Base-by-base conservation (phyloP, 2,888 invertebrate species). In the Tolmerus cingulatus region DNA sequence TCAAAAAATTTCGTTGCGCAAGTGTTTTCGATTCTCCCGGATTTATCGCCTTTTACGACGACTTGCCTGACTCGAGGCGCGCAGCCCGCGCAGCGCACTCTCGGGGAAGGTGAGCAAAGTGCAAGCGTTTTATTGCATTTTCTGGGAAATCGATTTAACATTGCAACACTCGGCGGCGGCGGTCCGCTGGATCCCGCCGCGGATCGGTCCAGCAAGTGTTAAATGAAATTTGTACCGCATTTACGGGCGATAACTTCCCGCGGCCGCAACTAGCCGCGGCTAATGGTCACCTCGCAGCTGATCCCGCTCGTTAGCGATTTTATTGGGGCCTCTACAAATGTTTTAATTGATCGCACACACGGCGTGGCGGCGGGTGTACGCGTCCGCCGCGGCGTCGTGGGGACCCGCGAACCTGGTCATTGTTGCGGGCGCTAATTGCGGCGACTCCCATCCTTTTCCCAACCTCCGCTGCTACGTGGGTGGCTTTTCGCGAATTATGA, bases 41-140 rank as follows among this genome's bases (percentile, higher is more conserved):
- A 85, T 85, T 85, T 85, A 85, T 85, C 85, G 85, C 85, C 85
- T 85, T 85, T 85, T 85, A 85, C 85, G 85, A 85, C 85, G 85
- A 85, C 74, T 85, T 85, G 30, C 85, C 85, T 85, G 85, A 85
- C 85, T 85, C 14, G 74, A 85, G 85, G 85, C 85, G 74, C 74
- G 16, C 85, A 85, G 74, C 43, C 43, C 27, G 85, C 66, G 55
- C 55, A n/a, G 19, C 74, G 74, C 85, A 74, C 85, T 74, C 85
- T 74, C 74, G 43, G 85, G 23, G 74, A 85, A 85, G 85, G 85
- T 85, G 85, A 85, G 85, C 85, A 85, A 74, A 85, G 85, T 85
- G 85, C 85, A 85, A 85, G 74, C 74, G 74, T 85, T 85, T 85
- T 85, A 85, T 85, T 85, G 85, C 85, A 85, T 85, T 85, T 85